Evolutionary conservation across 2,113 vertebrate genomes (phyloP), one percentile per base, ranked within the genome.

Genomic region (Diadophis punctatus): DNA sequence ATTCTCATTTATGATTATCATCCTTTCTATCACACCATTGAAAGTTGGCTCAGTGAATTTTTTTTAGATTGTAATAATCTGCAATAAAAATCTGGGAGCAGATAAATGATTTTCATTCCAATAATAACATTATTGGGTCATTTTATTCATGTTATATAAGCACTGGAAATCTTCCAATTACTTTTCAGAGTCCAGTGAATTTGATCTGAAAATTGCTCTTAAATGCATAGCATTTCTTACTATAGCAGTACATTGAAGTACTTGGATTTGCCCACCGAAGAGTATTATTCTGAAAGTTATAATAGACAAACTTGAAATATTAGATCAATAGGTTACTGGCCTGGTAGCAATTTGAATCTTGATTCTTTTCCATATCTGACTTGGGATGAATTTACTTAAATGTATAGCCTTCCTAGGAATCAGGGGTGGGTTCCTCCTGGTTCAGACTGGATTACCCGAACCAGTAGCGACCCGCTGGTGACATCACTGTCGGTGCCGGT

Each of bases 141-240:
- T 90, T 55, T 95, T 92, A 86, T 53, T 88, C 92, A 89, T 22
- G 56, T 91, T 49, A 63, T 39, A 91, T 11, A 1, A 93, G 34
- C 60, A 30, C 14, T 95, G 86, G 88, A 94, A 96, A 95, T 63
- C 6, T 12, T 84, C 92, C 68, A 56, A 88, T 88, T 92, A 94
- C 12, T 91, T 95, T 95, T 1, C 0, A 93, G 93, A 95, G 91
- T 34, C 2, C 2, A 23, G 27, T 63, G 60, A 43, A 63, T 92
- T 48, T 92, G 27, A 6, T 94, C 92, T 52, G 1, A 68, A 90
- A 93, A 91, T 1, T 94, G 48, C n/a, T 95, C 43, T 55, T 92
- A 93, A 96, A 95, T 46, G 1, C 5, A 27, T 20, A 94, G 55
- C 8, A 16, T 53, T 94, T 46, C 49, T 93, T 86, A 55, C 74